Evolutionary conservation across 2,888 invertebrate genomes (phyloP), one percentile per base, ranked within the genome.

Genomic region (Chromoteleia sp.): DNA sequence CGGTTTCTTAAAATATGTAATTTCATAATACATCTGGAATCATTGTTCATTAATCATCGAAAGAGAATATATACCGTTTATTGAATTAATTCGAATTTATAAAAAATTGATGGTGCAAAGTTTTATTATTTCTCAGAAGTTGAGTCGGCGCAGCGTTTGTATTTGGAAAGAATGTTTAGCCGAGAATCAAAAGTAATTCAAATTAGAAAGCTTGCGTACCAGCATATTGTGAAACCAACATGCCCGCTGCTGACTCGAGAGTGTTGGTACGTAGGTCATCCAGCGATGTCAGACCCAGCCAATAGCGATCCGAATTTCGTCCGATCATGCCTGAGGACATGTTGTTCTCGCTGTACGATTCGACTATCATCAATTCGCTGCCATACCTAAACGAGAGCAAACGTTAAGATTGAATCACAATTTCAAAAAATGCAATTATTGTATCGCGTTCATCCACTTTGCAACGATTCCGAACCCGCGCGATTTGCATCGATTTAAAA

Each of bases 221-320:
- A 83, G 97, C 97, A 91, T 98, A 98, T 92, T 98, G 98, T 5
- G 98, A 97, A 78, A 98, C 96, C 86, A 98, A 93, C 82, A 96
- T 95, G 65, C 98, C 98, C 63, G 97, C 96, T 21, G 98, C 97
- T 2, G 98, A 98, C 93, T 98, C 98, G 81, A 98, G 93, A n/a
- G 98, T 98, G 92, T 98, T 98, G 52, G 98, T 98, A 90, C 97
- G 94, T 68, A 98, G 94, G 92, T 98, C 97, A 92, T 98, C 98
- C 80, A 98, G 94, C 33, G 98, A 96, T 52, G 97, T 96, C 86
- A 98, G 93, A 70, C 98, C 98, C 79, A 98, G 93, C 98, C 98
- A 98, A 92, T 97, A 98, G 90, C 96, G 95, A 85, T 94, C 94
- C 48, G 93, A 93, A 86, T 94, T 92, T 86, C 96, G 94, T 88